These are phyloP conservation scores for Chaetogeoica ovagalla DNA, from an alignment of 2,888 invertebrate genomes.

Conservation along the genomic window DNA sequence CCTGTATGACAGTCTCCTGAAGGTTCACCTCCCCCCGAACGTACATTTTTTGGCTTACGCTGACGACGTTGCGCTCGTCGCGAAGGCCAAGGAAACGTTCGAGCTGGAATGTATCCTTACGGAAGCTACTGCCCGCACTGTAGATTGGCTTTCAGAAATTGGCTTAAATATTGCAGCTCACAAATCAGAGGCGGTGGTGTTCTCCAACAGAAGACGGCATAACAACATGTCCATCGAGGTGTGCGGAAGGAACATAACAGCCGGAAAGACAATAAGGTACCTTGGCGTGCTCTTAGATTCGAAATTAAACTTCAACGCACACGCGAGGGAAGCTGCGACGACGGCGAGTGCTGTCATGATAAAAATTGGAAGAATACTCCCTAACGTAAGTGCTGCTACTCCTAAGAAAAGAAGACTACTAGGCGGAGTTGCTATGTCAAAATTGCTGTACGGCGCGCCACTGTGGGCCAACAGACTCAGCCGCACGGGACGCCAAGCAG, in stretches of 20 bases:
- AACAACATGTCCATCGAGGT: background rate
- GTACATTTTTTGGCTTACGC: background rate
- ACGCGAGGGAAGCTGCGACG: background rate
- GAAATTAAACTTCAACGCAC: background rate
- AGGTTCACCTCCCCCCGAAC: background rate
- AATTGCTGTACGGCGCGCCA: background rate
- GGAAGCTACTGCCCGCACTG: background rate
- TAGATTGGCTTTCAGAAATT: background rate
- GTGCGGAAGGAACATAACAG: background rate
- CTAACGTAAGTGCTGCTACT: background rate
- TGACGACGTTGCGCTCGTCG: background rate
- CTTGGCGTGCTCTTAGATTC: background rate
- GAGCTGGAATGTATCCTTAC: background rate
- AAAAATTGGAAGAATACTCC: background rate
- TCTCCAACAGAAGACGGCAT: background rate
- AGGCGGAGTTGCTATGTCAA: background rate
- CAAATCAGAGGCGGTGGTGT: too few relatives aligned
- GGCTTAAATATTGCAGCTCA: background rate
- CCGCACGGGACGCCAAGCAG: too few relatives aligned
- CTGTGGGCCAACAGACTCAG: background rate
- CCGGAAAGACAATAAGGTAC: background rate
- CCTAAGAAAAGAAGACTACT: background rate
- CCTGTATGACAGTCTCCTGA: background rate
- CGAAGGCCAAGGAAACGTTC: background rate
- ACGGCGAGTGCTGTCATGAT: background rate